phyloP scores from a whole-genome alignment of 1,140 invertebrate species.

The Rhagoletis zephyria region DNA sequence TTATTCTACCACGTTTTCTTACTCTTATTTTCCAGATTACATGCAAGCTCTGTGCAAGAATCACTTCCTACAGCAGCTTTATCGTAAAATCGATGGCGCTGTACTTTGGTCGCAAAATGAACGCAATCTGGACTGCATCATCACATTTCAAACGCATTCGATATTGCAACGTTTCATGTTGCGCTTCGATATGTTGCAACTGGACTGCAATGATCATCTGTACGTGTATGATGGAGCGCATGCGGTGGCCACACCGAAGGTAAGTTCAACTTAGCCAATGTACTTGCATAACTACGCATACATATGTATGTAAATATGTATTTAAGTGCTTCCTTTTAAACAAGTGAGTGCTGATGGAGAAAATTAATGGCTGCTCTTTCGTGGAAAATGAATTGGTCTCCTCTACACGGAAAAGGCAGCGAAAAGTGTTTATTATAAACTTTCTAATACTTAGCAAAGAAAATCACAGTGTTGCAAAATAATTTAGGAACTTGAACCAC shows the following conservation, averaged over 20 bases:
- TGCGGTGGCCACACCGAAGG: slow-evolving; percentile 88
- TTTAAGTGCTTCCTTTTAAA: not conserved
- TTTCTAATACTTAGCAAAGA: too few relatives aligned
- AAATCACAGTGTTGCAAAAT: too few relatives aligned
- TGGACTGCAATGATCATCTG: slow-evolving; percentile 94
- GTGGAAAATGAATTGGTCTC: too few relatives aligned
- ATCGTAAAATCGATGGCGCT: slow-evolving; percentile 91
- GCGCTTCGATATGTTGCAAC: slow-evolving; percentile 83
- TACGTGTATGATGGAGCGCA: slow-evolving; percentile 94
- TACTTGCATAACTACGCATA: too few relatives aligned
- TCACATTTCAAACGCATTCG: slow-evolving; percentile 94
- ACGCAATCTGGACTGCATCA: slow-evolving; percentile 89
- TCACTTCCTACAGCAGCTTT: slow-evolving; percentile 87
- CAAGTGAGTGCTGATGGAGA: not conserved
- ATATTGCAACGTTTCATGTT: slow-evolving; percentile 94
- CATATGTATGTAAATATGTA: not conserved
- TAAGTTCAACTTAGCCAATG: slow-evolving; percentile 75
- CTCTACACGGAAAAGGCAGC: too few relatives aligned
- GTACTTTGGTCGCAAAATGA: slow-evolving; percentile 90
- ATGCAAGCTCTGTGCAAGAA: slow-evolving; percentile 89
- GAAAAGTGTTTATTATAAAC: too few relatives aligned
- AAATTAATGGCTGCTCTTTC: too few relatives aligned
- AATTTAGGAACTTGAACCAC: too few relatives aligned
- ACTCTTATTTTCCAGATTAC: slow-evolving; percentile 80
- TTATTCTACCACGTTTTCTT: not conserved